phyloP scores from a whole-genome alignment of 2,113 vertebrate genomes.

The Dasyornis broadbenti region DNA sequence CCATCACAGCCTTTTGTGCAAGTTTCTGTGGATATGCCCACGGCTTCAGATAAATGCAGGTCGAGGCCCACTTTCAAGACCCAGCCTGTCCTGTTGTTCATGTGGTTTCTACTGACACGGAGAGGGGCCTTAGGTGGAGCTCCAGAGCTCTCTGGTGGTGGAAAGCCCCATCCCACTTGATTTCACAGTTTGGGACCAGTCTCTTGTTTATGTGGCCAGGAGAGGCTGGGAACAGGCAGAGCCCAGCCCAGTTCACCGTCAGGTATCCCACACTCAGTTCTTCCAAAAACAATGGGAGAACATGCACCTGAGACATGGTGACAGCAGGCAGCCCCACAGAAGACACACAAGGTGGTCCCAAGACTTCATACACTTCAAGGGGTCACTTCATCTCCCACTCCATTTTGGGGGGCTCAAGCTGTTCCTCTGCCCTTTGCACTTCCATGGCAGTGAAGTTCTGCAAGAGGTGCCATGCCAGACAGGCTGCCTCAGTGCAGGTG shows the following conservation, averaged over 20 bases:
- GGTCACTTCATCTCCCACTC: background rate
- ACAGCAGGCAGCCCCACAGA: background rate
- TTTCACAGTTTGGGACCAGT: background rate
- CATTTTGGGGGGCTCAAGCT: fast-evolving
- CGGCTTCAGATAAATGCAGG: background rate
- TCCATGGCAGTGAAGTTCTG: background rate
- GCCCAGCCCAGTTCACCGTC: background rate
- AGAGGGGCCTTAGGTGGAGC: background rate
- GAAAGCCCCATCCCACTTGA: conserved; percentile 1
- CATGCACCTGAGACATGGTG: fast-evolving
- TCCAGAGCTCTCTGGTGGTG: conserved; percentile 13
- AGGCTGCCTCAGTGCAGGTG: background rate
- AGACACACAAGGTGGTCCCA: background rate
- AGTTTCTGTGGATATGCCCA: background rate
- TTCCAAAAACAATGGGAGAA: background rate
- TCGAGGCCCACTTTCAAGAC: background rate
- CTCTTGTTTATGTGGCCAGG: background rate
- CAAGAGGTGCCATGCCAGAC: background rate
- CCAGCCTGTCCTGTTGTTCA: fast-evolving
- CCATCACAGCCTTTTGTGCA: background rate
- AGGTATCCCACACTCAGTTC: background rate
- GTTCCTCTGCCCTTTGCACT: background rate
- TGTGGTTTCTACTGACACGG: background rate
- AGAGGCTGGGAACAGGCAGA: background rate
- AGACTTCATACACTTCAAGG: background rate